Conservation (phyloP, 2,113 vertebrate species). For the Desmodus rotundus region DNA sequence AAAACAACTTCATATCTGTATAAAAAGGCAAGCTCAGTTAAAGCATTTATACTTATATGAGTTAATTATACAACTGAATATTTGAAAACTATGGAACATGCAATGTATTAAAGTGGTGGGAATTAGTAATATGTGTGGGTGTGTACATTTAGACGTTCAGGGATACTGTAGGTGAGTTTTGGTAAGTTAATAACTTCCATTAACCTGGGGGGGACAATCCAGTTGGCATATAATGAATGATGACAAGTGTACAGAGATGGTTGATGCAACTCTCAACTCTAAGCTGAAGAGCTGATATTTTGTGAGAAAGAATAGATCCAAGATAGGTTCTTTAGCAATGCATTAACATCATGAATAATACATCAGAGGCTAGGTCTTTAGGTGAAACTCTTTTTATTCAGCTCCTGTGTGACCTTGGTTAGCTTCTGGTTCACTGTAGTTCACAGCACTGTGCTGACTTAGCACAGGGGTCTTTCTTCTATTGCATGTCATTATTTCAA, state of each 20-base stretch:
- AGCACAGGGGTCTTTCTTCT: neutral
- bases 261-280: neutral
- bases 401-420: neutral
- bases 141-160: neutral
- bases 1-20: neutral
- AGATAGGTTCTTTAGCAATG: neutral
- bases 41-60: neutral
- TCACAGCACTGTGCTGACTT: neutral
- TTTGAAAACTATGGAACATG: neutral
- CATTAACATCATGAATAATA: neutral
- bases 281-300: neutral
- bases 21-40: neutral
- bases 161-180: neutral
- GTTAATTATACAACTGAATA: neutral
- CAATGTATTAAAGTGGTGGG: neutral
- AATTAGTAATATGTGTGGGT: neutral
- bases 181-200: neutral
- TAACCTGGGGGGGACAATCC: neutral
- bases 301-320: neutral
- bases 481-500: conserved; percentile 41
- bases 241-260: neutral
- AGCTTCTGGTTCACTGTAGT: neutral
- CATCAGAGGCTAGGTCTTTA: neutral
- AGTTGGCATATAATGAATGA: neutral
- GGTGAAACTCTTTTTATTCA: neutral